Percentiles rank a stretch among this genome's conserved stretches.
phyloP scores from a whole-genome alignment of 1,140 invertebrate species.

The Medauroidea extradentata region DNA sequence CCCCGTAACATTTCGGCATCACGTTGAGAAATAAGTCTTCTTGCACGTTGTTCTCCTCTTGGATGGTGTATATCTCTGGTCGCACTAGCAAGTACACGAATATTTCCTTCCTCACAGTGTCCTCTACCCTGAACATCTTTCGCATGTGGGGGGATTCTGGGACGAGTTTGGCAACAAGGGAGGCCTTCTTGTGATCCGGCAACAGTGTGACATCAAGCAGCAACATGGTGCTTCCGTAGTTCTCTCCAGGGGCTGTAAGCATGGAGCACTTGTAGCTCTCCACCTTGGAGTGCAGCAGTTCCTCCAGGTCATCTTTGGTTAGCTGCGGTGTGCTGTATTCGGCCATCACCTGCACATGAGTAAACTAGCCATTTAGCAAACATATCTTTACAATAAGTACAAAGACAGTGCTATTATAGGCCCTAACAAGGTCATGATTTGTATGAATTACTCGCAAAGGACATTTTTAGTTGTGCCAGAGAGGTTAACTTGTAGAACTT shows the following conservation, averaged over 20 bases:
- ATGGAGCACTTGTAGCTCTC: background rate
- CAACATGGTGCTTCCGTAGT: slow-evolving; percentile 11
- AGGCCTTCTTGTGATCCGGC: background rate
- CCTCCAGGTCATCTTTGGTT: too few relatives aligned
- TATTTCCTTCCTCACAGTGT: slow-evolving; percentile 9
- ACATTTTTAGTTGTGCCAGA: too few relatives aligned
- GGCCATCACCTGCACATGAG: too few relatives aligned
- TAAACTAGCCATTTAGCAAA: too few relatives aligned
- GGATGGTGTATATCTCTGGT: background rate
- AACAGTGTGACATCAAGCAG: background rate
- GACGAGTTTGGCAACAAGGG: background rate
- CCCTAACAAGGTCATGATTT: too few relatives aligned
- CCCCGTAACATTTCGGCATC: background rate
- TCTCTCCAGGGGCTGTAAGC: slow-evolving; percentile 5
- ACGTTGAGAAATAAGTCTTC: background rate
- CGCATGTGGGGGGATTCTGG: background rate
- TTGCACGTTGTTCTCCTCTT: background rate
- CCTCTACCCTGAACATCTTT: background rate
- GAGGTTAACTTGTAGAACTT: too few relatives aligned
- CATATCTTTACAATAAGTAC: too few relatives aligned
- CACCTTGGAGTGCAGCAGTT: too few relatives aligned
- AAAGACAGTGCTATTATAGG: too few relatives aligned
- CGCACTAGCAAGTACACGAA: background rate
- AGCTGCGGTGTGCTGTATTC: too few relatives aligned
- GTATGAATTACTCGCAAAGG: too few relatives aligned